phyloP scores from a whole-genome alignment of 2,113 vertebrate genomes.

The Ptilorrhoa leucosticta region DNA sequence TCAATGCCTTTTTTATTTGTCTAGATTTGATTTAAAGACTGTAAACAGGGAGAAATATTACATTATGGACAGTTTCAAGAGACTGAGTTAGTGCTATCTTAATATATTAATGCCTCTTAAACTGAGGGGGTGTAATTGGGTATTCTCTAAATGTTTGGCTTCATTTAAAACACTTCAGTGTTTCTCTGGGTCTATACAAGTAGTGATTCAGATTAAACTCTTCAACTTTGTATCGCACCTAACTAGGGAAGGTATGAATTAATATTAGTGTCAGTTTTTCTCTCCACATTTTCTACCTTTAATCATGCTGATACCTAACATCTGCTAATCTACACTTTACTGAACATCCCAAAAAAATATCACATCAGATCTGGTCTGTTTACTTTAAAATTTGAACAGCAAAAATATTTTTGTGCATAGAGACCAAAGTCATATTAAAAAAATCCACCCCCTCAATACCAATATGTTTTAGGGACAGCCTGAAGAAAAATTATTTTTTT shows the following conservation, averaged over 20 bases:
- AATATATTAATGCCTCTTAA: not conserved
- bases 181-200: not conserved
- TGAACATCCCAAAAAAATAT: not conserved
- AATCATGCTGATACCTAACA: rapidly evolving
- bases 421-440: not conserved
- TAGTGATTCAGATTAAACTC: not conserved
- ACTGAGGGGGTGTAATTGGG: not conserved
- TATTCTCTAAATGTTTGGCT: not conserved
- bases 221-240: not conserved
- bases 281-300: not conserved
- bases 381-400: not conserved
- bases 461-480: not conserved
- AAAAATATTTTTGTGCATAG: not conserved
- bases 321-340: not conserved
- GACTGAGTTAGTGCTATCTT: not conserved
- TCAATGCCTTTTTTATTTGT: not conserved
- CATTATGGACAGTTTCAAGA: not conserved
- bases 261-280: not conserved
- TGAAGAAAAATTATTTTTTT: not conserved
- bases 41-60: not conserved
- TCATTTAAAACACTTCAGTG: not conserved
- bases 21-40: not conserved
- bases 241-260: not conserved
- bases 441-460: rapidly evolving
- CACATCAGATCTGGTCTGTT: not conserved